Evolutionary conservation across 2,113 vertebrate genomes (phyloP), one percentile per base, ranked within the genome.

Genomic region (Ariopsis seemanni): DNA sequence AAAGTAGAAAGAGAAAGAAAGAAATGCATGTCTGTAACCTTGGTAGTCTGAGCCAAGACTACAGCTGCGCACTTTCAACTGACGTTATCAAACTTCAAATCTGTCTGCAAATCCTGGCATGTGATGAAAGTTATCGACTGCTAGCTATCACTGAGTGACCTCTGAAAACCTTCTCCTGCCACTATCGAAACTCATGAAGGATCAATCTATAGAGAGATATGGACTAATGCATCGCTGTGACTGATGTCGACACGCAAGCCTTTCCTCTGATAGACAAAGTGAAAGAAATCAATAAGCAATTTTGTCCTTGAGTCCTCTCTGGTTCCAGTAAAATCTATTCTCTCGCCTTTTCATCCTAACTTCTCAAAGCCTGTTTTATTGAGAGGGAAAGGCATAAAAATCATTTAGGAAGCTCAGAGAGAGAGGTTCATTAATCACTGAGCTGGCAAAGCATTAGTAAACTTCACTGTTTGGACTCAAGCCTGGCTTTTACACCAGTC

Each of bases 261-360:
- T 93, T 90, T 90, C 90, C 90, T 86, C 84, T 93, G 91, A 94
- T 93, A 92, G 91, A 93, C 92, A 92, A 92, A 90, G 93, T 91
- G 91, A 93, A 82, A 7, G 88, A 91, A 93, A 95, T 95, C 95
- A 94, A 95, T 95, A 95, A 92, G 88, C 93, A 94, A 95, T 95
- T 95, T 93, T 93, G 91, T 90, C 89, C 88, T 91, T 89, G 90
- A 93, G 92, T 92, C 86, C 89, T 84, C 88, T 89, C 92, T 90
- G 91, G 91, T 93, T 92, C 88, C 90, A 34, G 89, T 89, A 91
- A 92, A 93, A 94, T 92, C 92, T 62, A 91, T 93, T 92, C 92
- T 85, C 84, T 88, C 84, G 86, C 85, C 75, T 58, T 87, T 89
- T 87, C 91, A 34, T 81, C 79, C 75, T 85, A 84, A 74, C 52